Percentiles rank a stretch among this genome's conserved stretches.
phyloP scores from a whole-genome alignment of 2,113 vertebrate genomes.

The Zapornia atra region DNA sequence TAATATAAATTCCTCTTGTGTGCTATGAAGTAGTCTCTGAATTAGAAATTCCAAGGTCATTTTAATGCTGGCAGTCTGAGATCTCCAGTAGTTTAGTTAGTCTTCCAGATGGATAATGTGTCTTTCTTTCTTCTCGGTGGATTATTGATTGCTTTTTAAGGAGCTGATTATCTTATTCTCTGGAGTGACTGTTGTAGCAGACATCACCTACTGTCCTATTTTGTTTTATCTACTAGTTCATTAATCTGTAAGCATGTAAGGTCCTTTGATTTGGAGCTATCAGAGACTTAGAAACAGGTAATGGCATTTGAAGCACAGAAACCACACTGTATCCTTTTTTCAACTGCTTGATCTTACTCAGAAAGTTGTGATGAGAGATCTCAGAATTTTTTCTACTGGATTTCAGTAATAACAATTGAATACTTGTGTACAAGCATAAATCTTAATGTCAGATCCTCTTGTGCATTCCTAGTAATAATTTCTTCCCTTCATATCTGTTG shows the following conservation, averaged over 20 bases:
- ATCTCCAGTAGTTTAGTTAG: background rate
- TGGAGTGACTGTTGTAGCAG: background rate
- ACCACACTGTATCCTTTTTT: background rate
- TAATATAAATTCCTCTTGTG: background rate
- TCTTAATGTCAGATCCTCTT: background rate
- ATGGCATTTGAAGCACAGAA: background rate
- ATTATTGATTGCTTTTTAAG: background rate
- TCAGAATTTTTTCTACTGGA: background rate
- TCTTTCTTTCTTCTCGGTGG: background rate
- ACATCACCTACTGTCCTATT: background rate
- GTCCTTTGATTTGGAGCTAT: background rate
- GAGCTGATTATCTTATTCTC: background rate
- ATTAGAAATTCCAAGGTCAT: constrained; percentile 11
- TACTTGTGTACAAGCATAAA: background rate
- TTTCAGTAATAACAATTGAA: background rate
- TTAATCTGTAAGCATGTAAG: background rate
- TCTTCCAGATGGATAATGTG: background rate
- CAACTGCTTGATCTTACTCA: background rate
- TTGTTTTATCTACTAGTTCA: background rate
- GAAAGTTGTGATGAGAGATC: background rate
- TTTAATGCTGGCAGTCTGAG: background rate
- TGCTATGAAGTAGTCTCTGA: background rate
- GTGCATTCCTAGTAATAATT: background rate
- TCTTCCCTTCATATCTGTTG: background rate
- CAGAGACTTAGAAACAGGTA: background rate